Evolutionary conservation across 1,140 invertebrate species (phyloP).

Genomic region (Musca domestica): DNA sequence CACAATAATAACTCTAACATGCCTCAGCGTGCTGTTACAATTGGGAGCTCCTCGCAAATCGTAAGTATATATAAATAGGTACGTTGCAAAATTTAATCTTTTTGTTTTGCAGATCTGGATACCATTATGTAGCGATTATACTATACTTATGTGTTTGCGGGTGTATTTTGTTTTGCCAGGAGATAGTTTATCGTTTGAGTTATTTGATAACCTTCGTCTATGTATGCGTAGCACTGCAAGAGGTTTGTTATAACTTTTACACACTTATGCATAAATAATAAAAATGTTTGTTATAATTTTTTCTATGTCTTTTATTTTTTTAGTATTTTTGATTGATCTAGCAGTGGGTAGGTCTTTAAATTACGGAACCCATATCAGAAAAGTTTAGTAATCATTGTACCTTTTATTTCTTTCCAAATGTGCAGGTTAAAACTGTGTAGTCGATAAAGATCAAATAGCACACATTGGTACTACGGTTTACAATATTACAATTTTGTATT

Average conservation of each 20-base stretch:
- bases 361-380: too few species aligned
- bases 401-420: too few species aligned
- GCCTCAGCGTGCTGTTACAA: slow-evolving; percentile 41
- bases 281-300: too few species aligned
- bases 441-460: too few species aligned
- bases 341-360: too few species aligned
- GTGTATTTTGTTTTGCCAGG: slow-evolving; percentile 58
- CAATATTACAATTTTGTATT: too few species aligned
- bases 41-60: slow-evolving; percentile 43
- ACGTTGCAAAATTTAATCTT: too few species aligned
- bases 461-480: too few species aligned
- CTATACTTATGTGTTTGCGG: slow-evolving; percentile 57
- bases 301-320: too few species aligned
- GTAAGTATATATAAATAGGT: slow-evolving; percentile 36
- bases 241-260: background rate
- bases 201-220: slow-evolving; percentile 59
- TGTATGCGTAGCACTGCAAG: slow-evolving; percentile 25
- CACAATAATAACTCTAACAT: slow-evolving; percentile 32
- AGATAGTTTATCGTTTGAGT: slow-evolving; percentile 59
- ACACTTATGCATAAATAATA: background rate
- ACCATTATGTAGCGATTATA: slow-evolving; percentile 55
- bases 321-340: too few species aligned
- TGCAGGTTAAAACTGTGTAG: too few species aligned
- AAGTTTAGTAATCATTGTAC: too few species aligned
- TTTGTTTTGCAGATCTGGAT: slow-evolving; percentile 54